phyloP scores from a whole-genome alignment of 2,797 vertebrate species.

The Hyperoplus lanceolatus region DNA sequence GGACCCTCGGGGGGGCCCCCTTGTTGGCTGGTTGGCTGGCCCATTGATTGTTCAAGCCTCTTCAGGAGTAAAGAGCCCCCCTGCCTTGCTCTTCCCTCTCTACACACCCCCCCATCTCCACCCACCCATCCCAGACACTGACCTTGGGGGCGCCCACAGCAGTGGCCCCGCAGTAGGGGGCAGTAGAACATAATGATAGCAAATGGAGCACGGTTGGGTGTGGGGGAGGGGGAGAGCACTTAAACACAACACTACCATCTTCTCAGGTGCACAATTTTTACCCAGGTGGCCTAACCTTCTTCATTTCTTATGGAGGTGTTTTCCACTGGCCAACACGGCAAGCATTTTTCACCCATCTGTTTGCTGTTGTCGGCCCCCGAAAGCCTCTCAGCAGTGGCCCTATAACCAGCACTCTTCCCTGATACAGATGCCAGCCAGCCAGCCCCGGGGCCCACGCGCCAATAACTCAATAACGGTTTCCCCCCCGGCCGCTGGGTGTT shows the following conservation, averaged over 20 bases:
- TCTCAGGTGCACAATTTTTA: slow-evolving; percentile 64
- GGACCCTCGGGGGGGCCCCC: slow-evolving; percentile 64
- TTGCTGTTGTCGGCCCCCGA: slow-evolving; percentile 54
- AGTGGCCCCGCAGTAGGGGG: slow-evolving; percentile 82
- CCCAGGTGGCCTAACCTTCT: slow-evolving; percentile 62
- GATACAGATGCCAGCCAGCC: slow-evolving; percentile 56
- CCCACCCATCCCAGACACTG: slow-evolving; percentile 54
- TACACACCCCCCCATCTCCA: neutral
- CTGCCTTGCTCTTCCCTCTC: slow-evolving; percentile 14
- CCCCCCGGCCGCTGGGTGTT: slow-evolving; percentile 44
- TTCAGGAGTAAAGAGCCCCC: slow-evolving; percentile 78
- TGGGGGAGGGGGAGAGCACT: slow-evolving; percentile 59
- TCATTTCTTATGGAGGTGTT: slow-evolving; percentile 57
- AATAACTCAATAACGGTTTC: slow-evolving; percentile 72
- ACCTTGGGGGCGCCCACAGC: slow-evolving; percentile 77
- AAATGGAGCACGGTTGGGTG: slow-evolving; percentile 52
- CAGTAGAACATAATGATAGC: slow-evolving; percentile 85
- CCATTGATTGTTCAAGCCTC: slow-evolving; percentile 77
- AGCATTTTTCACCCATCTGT: slow-evolving; percentile 40
- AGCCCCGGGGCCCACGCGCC: slow-evolving; percentile 33
- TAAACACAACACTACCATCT: slow-evolving; percentile 79
- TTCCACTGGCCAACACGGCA: slow-evolving; percentile 49
- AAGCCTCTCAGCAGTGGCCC: slow-evolving; percentile 68
- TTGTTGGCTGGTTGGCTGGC: slow-evolving; percentile 53
- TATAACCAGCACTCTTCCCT: slow-evolving; percentile 30